These are phyloP conservation scores for Exephanes ischioxanthus DNA, from an alignment of 2,888 invertebrate genomes.

Conservation along the genomic window DNA sequence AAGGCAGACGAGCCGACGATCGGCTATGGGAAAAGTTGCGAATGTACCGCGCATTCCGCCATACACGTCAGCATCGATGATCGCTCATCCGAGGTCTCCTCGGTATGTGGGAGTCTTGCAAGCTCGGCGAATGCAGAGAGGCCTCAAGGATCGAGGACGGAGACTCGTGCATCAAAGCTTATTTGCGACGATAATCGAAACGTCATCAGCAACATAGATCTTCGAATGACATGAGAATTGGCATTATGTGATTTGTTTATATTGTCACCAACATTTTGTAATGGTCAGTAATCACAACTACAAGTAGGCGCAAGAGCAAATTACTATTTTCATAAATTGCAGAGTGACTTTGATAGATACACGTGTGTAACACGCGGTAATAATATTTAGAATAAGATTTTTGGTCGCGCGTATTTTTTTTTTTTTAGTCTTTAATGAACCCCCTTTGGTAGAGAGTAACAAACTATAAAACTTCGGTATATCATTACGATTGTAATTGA, in stretches of 20 bases:
- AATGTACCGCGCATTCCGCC: not conserved
- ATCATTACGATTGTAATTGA: too few species aligned
- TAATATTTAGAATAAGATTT: too few species aligned
- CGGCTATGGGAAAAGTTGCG: not conserved
- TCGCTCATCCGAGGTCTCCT: slow-evolving; percentile 9
- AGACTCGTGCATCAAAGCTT: not conserved
- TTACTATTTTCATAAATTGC: too few species aligned
- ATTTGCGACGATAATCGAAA: slow-evolving; percentile 53
- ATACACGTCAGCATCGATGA: not conserved
- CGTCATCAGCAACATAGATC: slow-evolving; percentile 55
- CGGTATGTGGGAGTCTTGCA: slow-evolving; percentile 12
- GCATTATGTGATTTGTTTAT: not conserved
- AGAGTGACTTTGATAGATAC: too few species aligned
- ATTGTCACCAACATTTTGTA: too few species aligned
- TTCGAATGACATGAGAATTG: slow-evolving; percentile 12
- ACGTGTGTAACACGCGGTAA: too few species aligned
- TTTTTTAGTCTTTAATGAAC: too few species aligned
- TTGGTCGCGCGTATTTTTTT: too few species aligned
- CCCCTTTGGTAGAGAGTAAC: too few species aligned
- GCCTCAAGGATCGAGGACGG: not conserved
- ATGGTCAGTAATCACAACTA: too few species aligned
- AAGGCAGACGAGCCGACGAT: not conserved
- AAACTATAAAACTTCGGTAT: too few species aligned
- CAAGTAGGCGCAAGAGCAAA: too few species aligned
- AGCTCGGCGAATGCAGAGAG: not conserved